A percentile compares a stretch with the other conserved stretches of the same genome.
Conservation (phyloP, 1,140 invertebrate genomes). For the Lysiphlebus fabarum region DNA sequence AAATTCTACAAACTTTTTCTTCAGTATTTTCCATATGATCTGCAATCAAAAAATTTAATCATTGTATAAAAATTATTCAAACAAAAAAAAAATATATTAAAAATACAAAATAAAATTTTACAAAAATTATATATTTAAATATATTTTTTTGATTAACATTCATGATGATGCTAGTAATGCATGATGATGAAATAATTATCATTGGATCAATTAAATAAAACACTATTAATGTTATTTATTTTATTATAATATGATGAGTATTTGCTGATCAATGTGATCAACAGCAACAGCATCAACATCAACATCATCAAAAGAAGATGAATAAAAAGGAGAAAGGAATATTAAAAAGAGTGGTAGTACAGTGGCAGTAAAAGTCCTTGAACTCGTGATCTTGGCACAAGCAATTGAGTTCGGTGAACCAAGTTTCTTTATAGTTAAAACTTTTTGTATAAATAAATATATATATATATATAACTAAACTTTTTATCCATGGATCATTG, state of each 20-base stretch:
- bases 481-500: background rate
- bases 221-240: too few relatives aligned
- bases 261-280: too few relatives aligned
- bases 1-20: too few relatives aligned
- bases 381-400: conserved; percentile 9
- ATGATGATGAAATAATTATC: conserved; percentile 29
- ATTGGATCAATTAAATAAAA: conserved; percentile 27
- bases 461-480: too few relatives aligned
- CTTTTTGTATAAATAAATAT: too few relatives aligned
- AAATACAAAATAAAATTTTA: background rate
- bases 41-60: too few relatives aligned
- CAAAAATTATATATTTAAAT: too few relatives aligned
- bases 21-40: too few relatives aligned
- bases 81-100: background rate
- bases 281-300: background rate
- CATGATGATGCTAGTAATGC: conserved; percentile 2
- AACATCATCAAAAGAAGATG: background rate
- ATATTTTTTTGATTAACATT: conserved; percentile 20
- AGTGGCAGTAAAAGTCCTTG: conserved; percentile 8
- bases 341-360: background rate
- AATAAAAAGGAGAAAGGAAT: conserved; percentile 4
- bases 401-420: conserved; percentile 11
- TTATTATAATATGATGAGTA: too few relatives aligned
- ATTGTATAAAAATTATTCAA: too few relatives aligned
- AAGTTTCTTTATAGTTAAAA: too few relatives aligned